Evolutionary conservation across 2,888 invertebrate genomes (phyloP).

Genomic region (Sympetrum striolatum): DNA sequence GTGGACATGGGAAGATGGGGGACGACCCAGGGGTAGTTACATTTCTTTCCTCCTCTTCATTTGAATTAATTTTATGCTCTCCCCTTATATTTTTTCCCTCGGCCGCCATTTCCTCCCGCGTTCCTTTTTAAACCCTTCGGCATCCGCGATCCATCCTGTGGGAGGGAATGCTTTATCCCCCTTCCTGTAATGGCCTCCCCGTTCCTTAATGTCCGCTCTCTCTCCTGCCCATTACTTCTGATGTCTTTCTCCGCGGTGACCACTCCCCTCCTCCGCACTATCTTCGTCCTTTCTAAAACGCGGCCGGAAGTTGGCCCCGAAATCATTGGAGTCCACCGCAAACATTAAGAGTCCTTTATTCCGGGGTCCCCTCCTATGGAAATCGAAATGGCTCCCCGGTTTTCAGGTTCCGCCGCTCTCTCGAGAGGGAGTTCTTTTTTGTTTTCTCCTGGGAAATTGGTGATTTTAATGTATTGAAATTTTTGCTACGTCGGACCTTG

Average conservation of each 20-base stretch:
- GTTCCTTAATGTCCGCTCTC: neutral
- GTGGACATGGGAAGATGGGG: neutral
- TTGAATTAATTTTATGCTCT: conserved; percentile 26
- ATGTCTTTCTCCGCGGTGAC: conserved; percentile 38
- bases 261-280: conserved; percentile 10
- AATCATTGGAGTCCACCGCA: neutral
- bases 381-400: neutral
- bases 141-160: conserved; percentile 12
- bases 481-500: too few relatives aligned
- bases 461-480: neutral
- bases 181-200: neutral
- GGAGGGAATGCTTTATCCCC: neutral
- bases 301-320: neutral
- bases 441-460: neutral
- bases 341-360: neutral
- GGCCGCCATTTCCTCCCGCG: conserved; percentile 13
- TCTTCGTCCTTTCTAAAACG: neutral
- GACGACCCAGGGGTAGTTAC: neutral
- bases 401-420: neutral
- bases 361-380: neutral
- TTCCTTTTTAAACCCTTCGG: neutral
- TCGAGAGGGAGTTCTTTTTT: neutral
- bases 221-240: conserved; percentile 32
- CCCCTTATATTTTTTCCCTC: neutral
- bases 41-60: conserved; percentile 23